phyloP scores from a whole-genome alignment of 2,797 vertebrate genomes.

The Scomberomorus guttatus region DNA sequence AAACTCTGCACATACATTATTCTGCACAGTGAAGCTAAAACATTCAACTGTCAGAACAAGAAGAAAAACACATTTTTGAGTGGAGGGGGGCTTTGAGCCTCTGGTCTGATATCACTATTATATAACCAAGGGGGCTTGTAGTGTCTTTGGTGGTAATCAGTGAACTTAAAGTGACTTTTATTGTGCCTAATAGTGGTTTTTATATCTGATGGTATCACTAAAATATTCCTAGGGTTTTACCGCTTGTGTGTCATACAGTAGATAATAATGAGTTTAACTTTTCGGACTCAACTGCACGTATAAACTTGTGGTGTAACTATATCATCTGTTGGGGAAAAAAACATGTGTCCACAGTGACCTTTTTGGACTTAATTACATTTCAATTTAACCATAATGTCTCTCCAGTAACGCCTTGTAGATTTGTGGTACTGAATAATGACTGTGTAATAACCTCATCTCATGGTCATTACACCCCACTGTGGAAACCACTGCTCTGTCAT shows the following conservation, averaged over 20 bases:
- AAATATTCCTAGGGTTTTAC: background rate
- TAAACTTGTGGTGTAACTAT: constrained; percentile 33
- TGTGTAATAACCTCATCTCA: constrained; percentile 66
- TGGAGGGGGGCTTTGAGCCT: too few species aligned
- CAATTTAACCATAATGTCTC: constrained; percentile 37
- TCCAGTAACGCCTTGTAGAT: constrained; percentile 38
- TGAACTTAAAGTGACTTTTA: background rate
- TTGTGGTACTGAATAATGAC: constrained; percentile 54
- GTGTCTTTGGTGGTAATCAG: background rate
- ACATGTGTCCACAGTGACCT: constrained; percentile 11
- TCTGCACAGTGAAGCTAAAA: too few species aligned
- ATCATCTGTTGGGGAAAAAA: constrained; percentile 11
- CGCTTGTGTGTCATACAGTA: background rate
- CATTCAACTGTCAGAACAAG: too few species aligned
- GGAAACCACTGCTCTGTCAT: constrained; percentile 61
- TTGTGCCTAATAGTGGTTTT: background rate
- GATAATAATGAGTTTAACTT: constrained; percentile 12
- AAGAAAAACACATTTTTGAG: too few species aligned
- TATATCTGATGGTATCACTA: background rate
- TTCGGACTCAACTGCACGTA: constrained; percentile 2
- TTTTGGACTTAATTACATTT: constrained; percentile 55
- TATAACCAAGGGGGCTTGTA: background rate
- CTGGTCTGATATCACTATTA: background rate
- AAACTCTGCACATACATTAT: too few species aligned
- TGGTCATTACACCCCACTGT: constrained; percentile 53